Percentiles rank a stretch among this genome's conserved stretches.
These are phyloP conservation scores for Pammene aurita DNA, from an alignment of 2,888 invertebrate genomes.

Conservation along the genomic window DNA sequence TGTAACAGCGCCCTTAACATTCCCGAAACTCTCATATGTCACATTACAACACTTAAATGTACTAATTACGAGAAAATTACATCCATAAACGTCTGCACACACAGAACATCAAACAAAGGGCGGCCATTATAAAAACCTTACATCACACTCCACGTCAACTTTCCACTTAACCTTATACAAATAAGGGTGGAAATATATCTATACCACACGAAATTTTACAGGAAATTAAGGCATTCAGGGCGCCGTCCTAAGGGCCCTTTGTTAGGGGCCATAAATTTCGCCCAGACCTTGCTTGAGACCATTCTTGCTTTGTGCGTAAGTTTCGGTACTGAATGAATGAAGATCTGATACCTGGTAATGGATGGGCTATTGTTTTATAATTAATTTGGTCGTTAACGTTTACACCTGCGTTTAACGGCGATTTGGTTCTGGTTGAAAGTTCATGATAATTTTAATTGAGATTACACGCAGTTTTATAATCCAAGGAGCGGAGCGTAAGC, in stretches of 20 bases:
- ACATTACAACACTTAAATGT: slow-evolving; percentile 5
- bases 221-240: slow-evolving; percentile 68
- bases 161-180: not conserved
- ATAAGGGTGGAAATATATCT: slow-evolving; percentile 28
- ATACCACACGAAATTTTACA: slow-evolving; percentile 56
- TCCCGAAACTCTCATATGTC: not conserved
- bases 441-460: slow-evolving; percentile 1
- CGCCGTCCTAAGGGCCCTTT: slow-evolving; percentile 46
- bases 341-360: slow-evolving; percentile 67
- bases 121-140: slow-evolving; percentile 10
- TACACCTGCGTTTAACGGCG: slow-evolving; percentile 51
- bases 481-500: too few species aligned
- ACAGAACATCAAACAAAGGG: slow-evolving; percentile 18
- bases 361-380: slow-evolving; percentile 72
- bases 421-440: slow-evolving; percentile 44
- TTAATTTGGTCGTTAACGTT: slow-evolving; percentile 74
- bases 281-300: slow-evolving; percentile 27
- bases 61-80: slow-evolving; percentile 18
- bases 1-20: not conserved
- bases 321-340: slow-evolving; percentile 60
- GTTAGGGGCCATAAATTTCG: slow-evolving; percentile 35
- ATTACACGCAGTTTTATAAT: not conserved
- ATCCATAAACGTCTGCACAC: slow-evolving; percentile 5
- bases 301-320: slow-evolving; percentile 52
- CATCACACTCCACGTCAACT: not conserved